phyloP scores from a whole-genome alignment of 2,113 vertebrate species.

The Merops nubicus region DNA sequence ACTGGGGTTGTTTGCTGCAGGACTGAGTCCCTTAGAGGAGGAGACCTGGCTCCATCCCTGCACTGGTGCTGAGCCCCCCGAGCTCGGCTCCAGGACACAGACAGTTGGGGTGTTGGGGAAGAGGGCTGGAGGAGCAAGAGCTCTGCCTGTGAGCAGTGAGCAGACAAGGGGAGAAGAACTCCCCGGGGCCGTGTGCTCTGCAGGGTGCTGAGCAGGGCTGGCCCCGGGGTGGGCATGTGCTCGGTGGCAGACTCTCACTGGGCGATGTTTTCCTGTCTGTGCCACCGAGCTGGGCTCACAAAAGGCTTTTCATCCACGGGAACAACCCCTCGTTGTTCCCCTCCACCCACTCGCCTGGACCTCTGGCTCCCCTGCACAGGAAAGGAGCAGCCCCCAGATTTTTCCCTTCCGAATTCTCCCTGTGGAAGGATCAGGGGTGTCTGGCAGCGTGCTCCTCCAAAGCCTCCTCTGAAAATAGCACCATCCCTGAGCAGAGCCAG shows the following conservation, averaged over 20 bases:
- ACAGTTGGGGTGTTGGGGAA: fast-evolving
- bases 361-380: fast-evolving
- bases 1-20: fast-evolving
- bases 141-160: neutral
- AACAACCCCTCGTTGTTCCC: fast-evolving
- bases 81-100: neutral
- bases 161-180: too few species aligned
- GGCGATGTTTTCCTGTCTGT: fast-evolving
- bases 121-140: neutral
- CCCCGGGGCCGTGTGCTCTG: neutral
- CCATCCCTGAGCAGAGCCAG: neutral
- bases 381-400: neutral
- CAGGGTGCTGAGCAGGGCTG: fast-evolving
- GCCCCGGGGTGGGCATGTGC: neutral
- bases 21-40: fast-evolving
- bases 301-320: neutral
- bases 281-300: neutral
- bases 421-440: neutral
- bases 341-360: neutral
- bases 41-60: neutral
- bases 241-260: fast-evolving
- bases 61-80: fast-evolving
- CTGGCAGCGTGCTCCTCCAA: neutral
- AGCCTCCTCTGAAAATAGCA: neutral
- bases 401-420: neutral